Base-by-base conservation (phyloP, 1,140 invertebrate species). In the Apocrypta bakeri region DNA sequence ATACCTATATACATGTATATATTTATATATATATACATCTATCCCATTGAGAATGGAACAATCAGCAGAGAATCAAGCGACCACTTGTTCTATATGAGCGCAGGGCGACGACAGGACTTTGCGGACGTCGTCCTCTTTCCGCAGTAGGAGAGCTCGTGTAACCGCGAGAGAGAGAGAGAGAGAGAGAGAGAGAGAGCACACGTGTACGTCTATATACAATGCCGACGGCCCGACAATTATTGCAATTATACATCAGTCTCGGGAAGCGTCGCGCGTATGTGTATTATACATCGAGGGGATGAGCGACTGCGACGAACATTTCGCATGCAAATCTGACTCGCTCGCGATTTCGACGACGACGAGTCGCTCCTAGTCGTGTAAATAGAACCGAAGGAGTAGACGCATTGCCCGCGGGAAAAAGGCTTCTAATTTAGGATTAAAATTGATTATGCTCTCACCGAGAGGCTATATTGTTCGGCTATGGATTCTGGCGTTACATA, bases 21-120 rank as follows among this genome's bases (percentile, higher is more conserved):
- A 14, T 48, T 3, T 48, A 1, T 48, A 14, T 56, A 21, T 17
- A 21, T 0, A 17, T 14, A 17, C 21, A 4, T 56, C 48, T 56
- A 6, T 56, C 48, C n/a, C 48, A 56, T 72, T 89, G 86, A 91
- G 91, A 92, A 92, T 92, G 88, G 91, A 92, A 92, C 91, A 92
- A 92, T 92, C 91, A 92, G 88, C 85, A 85, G 89, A 89, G 90
- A 92, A 92, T 92, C 91, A 92, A 91, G 91, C 90, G 88, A 90
- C 87, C 90, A 89, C 91, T 92, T 92, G 91, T 92, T 92, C 89
- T 86, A 87, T 85, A 87, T 87, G 87, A 86, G 85, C 33, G 29
- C 61, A 56, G 64, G 31, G 63, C n/a, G 0, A 31, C 29, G 87
- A n/a, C 37, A 56, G 87, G 85, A 88, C 85, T 82, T 79, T 56